phyloP scores from a whole-genome alignment of 2,888 invertebrate genomes.

The Papilio elwesi region DNA sequence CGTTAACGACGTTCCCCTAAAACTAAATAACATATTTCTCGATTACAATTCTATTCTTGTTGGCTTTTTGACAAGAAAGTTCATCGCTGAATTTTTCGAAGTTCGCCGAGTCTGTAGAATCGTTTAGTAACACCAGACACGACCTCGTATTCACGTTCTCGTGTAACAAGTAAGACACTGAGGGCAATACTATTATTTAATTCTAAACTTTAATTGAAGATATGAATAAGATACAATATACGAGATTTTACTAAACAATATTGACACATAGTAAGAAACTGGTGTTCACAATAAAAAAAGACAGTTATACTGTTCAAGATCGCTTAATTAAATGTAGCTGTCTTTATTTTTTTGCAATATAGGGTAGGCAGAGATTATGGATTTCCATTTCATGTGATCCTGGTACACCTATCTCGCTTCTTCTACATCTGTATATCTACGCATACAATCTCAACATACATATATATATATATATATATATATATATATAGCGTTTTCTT shows the following conservation, averaged over 20 bases:
- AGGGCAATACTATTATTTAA: conserved; percentile 9
- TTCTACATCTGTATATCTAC: too few relatives aligned
- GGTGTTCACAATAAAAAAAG: too few relatives aligned
- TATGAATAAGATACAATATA: neutral
- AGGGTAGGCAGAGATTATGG: too few relatives aligned
- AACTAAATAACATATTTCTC: conserved; percentile 29
- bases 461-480: too few relatives aligned
- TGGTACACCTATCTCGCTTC: too few relatives aligned
- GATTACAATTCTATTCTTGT: conserved; percentile 40
- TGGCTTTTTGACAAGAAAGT: conserved; percentile 28
- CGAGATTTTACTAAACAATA: neutral
- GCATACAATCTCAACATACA: too few relatives aligned
- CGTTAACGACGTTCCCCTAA: conserved; percentile 23
- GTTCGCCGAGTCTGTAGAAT: conserved; percentile 26
- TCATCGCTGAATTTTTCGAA: conserved; percentile 23
- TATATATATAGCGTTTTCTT: neutral
- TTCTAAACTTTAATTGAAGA: conserved; percentile 8
- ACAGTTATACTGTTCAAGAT: too few relatives aligned
- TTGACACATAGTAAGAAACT: neutral
- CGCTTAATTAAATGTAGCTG: too few relatives aligned
- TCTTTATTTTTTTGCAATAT: too few relatives aligned
- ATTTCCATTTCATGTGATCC: too few relatives aligned
- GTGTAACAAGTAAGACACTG: conserved; percentile 18
- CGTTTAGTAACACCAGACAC: conserved; percentile 36
- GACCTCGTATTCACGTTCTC: conserved; percentile 21